phyloP scores from a whole-genome alignment of 1,140 invertebrate genomes.

The Heliconius nattereri region DNA sequence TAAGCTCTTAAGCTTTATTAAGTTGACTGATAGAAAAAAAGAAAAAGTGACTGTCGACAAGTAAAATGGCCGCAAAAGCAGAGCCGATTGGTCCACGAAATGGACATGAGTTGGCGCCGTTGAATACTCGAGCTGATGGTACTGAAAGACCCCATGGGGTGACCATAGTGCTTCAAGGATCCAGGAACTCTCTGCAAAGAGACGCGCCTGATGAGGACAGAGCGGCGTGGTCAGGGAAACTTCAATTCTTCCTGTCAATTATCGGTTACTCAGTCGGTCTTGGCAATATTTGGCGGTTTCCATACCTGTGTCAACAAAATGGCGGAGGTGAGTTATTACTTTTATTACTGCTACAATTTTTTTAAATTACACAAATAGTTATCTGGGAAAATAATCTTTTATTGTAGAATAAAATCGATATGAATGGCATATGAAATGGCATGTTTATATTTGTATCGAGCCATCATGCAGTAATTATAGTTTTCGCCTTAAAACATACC shows the following conservation, averaged over 20 bases:
- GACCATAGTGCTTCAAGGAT: constrained; percentile 83
- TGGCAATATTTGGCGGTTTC: constrained; percentile 97
- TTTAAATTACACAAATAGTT: too few relatives aligned
- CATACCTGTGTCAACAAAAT: constrained; percentile 96
- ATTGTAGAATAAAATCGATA: too few relatives aligned
- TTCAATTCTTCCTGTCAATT: constrained; percentile 95
- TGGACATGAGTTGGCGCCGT: constrained; percentile 89
- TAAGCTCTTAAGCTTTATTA: not conserved
- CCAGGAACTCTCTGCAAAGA: constrained; percentile 72
- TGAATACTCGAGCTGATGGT: constrained; percentile 85
- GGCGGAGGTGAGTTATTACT: constrained; percentile 89
- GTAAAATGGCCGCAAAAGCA: constrained; percentile 74
- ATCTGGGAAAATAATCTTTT: too few relatives aligned
- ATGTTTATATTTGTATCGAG: too few relatives aligned
- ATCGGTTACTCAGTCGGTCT: constrained; percentile 95
- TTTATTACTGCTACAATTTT: too few relatives aligned
- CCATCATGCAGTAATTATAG: too few relatives aligned
- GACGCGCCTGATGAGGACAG: constrained; percentile 83
- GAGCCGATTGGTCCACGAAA: constrained; percentile 83
- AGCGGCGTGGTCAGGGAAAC: constrained; percentile 90
- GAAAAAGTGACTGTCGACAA: constrained; percentile 16
- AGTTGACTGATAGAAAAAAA: constrained; percentile 18
- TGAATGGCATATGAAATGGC: too few relatives aligned
- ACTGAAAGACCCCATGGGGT: constrained; percentile 83
- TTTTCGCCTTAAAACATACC: too few relatives aligned